Evolutionary conservation across 2,113 vertebrate species (phyloP), one percentile per base, ranked within the genome.

Genomic region (Ammodramus savannarum): DNA sequence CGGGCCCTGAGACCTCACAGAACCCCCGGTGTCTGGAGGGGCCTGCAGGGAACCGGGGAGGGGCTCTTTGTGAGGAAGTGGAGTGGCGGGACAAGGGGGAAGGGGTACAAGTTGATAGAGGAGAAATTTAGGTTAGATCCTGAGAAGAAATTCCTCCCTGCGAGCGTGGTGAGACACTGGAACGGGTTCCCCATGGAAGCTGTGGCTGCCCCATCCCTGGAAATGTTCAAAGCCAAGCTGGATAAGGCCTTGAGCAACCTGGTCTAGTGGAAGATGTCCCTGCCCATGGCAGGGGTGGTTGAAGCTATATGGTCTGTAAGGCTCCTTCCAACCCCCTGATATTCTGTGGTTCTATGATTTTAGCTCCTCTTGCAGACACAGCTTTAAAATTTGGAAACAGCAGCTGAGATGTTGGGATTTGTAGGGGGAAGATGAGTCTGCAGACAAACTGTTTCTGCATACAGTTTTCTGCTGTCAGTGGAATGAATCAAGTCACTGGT

Each of bases 341-440:
- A 8, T 39, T 43, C 26, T 6, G 0, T 48, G 19, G 3, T 10
- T 27, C 15, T 6, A 0, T 22, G 13, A 9, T 34, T 54, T 5
- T 31, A 19, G 22, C 20, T 86, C 16, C 72, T 48, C 16, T 26
- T 58, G 71, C 34, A 48, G 9, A 38, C 12, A 9, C 16, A 11
- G 17, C 9, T 9, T 62, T 44, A 23, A 52, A 44, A 16, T 23
- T 6, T 15, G 2, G 10, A 16, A 10, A 36, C 11, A 21, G 7
- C 3, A 23, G 31, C 27, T 57, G 44, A 39, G 26, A 6, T 19
- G 3, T 2, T 36, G 11, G 38, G 9, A 3, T 10, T 41, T 7
- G 31, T 3, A 20, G 14, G 20, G 20, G 10, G 29, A 13, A 22
- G 38, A 5, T 46, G 51, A 67, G 32, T 39, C 13, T 55, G 27